A percentile compares a stretch with the other conserved stretches of the same genome.
These are phyloP conservation scores for Chaunax sp. DNA, from an alignment of 2,797 vertebrate genomes.

Conservation along the genomic window DNA sequence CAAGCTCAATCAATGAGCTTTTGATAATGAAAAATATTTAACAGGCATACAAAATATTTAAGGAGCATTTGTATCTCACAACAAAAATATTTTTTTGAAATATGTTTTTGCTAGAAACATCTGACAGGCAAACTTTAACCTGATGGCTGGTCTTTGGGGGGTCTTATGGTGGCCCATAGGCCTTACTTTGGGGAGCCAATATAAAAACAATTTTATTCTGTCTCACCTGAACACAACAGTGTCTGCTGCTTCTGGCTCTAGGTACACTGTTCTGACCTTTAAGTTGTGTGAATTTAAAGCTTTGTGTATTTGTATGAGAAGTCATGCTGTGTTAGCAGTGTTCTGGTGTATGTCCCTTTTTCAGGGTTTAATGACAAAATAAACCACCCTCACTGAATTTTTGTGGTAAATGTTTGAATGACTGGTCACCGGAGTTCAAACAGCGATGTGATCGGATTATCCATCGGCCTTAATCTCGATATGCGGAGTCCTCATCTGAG, in stretches of 20 bases:
- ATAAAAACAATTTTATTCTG: background rate
- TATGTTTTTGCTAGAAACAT: no score
- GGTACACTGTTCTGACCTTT: no score
- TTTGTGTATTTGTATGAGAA: background rate
- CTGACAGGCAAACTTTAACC: no score
- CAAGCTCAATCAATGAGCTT: no score
- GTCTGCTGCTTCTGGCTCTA: background rate
- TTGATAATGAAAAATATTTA: no score
- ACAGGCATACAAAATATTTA: no score
- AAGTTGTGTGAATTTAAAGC: no score
- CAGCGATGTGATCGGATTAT: slow-evolving; percentile 75
- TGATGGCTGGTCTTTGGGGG: no score
- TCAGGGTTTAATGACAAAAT: background rate
- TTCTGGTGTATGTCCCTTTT: background rate
- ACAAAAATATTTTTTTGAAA: no score
- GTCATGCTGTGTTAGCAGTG: background rate
- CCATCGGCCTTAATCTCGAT: slow-evolving; percentile 82
- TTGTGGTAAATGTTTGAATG: slow-evolving; percentile 44
- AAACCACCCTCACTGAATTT: slow-evolving; percentile 5
- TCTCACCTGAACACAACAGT: background rate
- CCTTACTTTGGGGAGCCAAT: no score
- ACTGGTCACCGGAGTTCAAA: slow-evolving; percentile 49
- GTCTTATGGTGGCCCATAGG: no score
- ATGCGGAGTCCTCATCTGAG: slow-evolving; percentile 67
- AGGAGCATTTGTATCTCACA: no score